These are phyloP conservation scores for Nesometra sesokonis DNA, from an alignment of 35 echinoderm and acorn worm species.

Conservation along the genomic window DNA sequence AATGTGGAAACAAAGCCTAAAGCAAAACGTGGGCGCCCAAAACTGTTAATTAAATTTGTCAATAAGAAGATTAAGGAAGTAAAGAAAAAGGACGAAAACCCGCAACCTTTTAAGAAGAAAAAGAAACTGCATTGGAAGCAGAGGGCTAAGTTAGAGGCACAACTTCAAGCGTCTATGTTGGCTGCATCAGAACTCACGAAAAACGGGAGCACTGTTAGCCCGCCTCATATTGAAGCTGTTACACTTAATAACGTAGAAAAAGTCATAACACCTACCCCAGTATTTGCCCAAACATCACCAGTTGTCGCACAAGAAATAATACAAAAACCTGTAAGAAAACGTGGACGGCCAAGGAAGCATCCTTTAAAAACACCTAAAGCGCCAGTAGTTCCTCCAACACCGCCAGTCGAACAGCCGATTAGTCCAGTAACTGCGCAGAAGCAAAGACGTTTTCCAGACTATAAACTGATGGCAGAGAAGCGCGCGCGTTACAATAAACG, in stretches of 20 bases:
- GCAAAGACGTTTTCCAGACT: not conserved
- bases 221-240: no score
- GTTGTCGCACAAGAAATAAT: not conserved
- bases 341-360: not conserved
- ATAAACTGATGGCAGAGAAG: not conserved
- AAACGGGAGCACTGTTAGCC: not conserved
- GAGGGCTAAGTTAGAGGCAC: not conserved
- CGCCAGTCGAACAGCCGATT: not conserved
- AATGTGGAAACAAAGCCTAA: not conserved
- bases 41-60: not conserved
- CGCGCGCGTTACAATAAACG: not conserved
- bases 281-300: no score
- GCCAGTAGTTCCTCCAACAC: not conserved
- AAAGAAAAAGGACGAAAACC: not conserved
- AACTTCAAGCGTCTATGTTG: not conserved
- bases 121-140: not conserved
- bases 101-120: not conserved
- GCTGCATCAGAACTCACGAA: not conserved
- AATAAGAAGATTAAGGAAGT: not conserved
- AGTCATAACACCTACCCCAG: no score
- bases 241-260: no score
- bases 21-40: not conserved
- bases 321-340: not conserved
- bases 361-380: not conserved
- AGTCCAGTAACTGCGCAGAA: not conserved